Evolutionary conservation across 35 echinoderm and acorn worm genomes (phyloP), one percentile per base, ranked within the genome.

Genomic region (Nesometra sesokonis): DNA sequence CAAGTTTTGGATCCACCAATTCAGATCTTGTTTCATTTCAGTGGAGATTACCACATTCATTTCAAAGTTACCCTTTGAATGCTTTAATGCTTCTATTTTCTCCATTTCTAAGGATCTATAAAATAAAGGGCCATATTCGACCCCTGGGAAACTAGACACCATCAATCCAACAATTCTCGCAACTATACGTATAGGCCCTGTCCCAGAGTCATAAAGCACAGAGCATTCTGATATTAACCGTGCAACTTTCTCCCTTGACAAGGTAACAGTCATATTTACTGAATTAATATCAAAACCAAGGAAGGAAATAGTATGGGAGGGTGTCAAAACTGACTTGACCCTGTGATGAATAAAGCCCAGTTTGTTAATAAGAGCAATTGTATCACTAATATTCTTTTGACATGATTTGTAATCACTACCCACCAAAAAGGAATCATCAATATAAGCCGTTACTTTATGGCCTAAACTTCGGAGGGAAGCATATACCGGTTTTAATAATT

Each of bases 1-100:
- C 36, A 90, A 85, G 81, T 86, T 80, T 17, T 81, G 39, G 34
- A 90, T 88, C 94, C 94, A 97, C 94, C 88, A 90, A 31, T 21
- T n/a, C 17, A 93, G 37, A 11, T 93, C 91, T 0, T 5, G 27
- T 83, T 79, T 84, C 76, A 85, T 85, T 30, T 78, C 77, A 43
- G 23, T 21, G 13, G 94, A 97, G 23, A 93, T 32, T 29, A 9
- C 79, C 83, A 88, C 84, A 8, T 77, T 32, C 11, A 40, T 89
- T 67, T 93, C 81, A 88, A 85, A 93, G 31, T 97, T 84, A 79
- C 88, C 91, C 17, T 83, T 86, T 47, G 88, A 67, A 31, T 30
- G 33, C 80, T 57, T 93, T 19, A 93, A 39, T 33, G 91, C 88
- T 35, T 39, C 35, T 46, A 57, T 92, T 81, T 97, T 92, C 0